phyloP scores from a whole-genome alignment of 2,888 invertebrate genomes.

The Drosophila prolongata region DNA sequence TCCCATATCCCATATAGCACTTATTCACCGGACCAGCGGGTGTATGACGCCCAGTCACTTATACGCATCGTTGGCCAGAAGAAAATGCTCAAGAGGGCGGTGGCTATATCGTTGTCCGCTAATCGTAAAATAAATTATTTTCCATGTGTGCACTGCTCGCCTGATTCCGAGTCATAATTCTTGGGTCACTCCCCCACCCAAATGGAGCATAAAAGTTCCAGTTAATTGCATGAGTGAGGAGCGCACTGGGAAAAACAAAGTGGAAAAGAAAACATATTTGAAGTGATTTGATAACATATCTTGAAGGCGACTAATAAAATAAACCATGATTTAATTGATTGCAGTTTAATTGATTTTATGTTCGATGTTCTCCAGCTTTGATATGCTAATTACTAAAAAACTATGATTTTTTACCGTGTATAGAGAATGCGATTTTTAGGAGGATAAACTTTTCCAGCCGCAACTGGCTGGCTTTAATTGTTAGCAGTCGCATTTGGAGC shows the following conservation, averaged over 20 bases:
- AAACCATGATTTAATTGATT: too few species aligned
- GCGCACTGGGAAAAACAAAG: neutral
- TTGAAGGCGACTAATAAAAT: too few species aligned
- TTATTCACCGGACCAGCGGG: constrained; percentile 56
- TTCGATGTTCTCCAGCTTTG: too few species aligned
- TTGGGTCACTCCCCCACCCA: constrained; percentile 37
- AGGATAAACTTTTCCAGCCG: constrained; percentile 40
- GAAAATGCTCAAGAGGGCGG: too few species aligned
- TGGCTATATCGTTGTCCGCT: constrained; percentile 41
- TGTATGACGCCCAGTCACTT: constrained; percentile 50
- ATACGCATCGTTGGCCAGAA: constrained; percentile 48
- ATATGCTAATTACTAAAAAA: neutral
- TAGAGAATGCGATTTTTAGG: constrained; percentile 3
- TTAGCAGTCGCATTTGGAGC: constrained; percentile 62
- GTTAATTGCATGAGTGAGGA: constrained; percentile 60
- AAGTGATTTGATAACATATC: too few species aligned
- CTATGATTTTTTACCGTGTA: neutral
- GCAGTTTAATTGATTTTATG: too few species aligned
- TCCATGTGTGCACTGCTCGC: constrained; percentile 53
- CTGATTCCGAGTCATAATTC: constrained; percentile 72
- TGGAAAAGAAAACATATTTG: too few species aligned
- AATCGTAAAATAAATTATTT: constrained; percentile 78
- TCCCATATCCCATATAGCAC: neutral
- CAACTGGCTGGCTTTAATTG: constrained; percentile 68
- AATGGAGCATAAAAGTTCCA: constrained; percentile 57